Conservation (phyloP, 2,797 vertebrate genomes). For the Oceanodroma leucorhoa region DNA sequence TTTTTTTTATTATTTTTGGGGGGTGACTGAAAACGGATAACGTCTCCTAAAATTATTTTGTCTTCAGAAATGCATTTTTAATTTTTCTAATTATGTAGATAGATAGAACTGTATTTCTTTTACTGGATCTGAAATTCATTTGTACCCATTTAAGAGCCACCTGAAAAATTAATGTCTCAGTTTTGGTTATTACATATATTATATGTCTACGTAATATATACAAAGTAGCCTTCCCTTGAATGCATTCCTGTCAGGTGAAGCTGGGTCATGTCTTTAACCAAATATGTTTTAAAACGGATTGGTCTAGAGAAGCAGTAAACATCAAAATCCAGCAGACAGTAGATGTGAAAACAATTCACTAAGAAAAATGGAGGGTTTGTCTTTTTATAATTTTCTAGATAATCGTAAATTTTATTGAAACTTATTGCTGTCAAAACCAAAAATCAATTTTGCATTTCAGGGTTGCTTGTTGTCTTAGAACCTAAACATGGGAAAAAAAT, state of each 20-base stretch:
- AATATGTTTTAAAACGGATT: neutral
- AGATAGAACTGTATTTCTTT: neutral
- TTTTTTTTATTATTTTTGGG: neutral
- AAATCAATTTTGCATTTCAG: neutral
- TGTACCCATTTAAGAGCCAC: neutral
- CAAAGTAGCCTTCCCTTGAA: neutral
- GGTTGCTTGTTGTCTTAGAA: neutral
- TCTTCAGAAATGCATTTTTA: neutral
- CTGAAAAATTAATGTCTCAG: neutral
- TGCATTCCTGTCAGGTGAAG: neutral
- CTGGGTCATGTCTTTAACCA: neutral
- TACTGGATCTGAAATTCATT: neutral
- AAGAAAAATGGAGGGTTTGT: neutral
- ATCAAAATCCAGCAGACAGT: neutral
- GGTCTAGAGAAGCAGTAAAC: neutral
- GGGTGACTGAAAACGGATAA: neutral
- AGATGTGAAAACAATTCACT: neutral
- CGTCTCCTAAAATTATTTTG: neutral
- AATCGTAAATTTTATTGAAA: neutral
- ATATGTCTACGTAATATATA: neutral
- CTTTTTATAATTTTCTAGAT: neutral
- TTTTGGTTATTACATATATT: neutral
- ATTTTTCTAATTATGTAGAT: neutral
- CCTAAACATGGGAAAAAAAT: neutral
- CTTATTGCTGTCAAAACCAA: neutral